These are phyloP conservation scores for Dicyrtomina minuta DNA, from an alignment of 2,888 invertebrate genomes.

Conservation along the genomic window DNA sequence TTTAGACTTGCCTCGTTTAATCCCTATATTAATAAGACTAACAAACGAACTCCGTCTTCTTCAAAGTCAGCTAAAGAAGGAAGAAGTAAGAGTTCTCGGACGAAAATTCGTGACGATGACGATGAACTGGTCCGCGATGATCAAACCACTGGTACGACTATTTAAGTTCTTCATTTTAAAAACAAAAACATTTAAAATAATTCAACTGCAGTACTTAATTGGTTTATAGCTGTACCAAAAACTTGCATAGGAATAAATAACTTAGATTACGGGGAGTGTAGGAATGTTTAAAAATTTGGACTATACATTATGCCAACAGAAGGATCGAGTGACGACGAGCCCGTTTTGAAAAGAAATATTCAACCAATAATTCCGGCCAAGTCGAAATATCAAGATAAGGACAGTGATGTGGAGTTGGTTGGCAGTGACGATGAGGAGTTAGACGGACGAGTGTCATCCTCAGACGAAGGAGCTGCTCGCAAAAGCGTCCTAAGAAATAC, in stretches of 20 bases:
- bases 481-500: neutral
- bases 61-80: no score
- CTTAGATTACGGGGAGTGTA: no score
- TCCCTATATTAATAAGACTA: neutral
- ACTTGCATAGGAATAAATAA: no score
- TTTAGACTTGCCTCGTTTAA: neutral
- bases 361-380: neutral
- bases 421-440: slow-evolving; percentile 11
- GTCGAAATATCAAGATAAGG: neutral
- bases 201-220: neutral
- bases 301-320: no score
- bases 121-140: neutral
- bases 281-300: no score
- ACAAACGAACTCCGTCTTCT: neutral
- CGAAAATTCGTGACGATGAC: neutral
- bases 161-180: neutral
- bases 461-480: neutral
- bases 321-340: neutral
- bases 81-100: neutral
- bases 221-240: no score
- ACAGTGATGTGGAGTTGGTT: neutral
- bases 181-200: neutral
- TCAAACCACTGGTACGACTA: neutral
- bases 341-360: neutral
- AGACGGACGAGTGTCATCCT: neutral